These are phyloP conservation scores for Lichenostomus cassidix DNA, from an alignment of 2,113 vertebrate species.

Conservation along the genomic window DNA sequence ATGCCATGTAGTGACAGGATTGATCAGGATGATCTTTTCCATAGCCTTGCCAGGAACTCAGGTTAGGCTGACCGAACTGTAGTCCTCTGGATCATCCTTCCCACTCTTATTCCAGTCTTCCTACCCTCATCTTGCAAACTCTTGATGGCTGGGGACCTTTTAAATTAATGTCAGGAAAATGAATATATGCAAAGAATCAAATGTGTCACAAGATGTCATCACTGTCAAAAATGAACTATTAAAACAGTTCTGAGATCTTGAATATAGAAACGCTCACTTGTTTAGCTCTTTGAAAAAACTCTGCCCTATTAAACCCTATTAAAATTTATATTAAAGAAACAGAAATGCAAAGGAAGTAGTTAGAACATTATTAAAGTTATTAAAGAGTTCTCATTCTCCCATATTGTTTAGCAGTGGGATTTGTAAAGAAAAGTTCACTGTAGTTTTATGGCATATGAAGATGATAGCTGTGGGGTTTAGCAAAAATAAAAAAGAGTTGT, in stretches of 20 bases:
- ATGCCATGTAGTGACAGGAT: background rate
- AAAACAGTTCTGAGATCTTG: background rate
- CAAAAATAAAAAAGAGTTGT: too few relatives aligned
- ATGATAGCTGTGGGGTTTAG: background rate
- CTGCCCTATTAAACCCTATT: background rate
- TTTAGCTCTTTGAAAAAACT: background rate
- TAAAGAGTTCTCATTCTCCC: background rate
- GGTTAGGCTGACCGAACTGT: background rate
- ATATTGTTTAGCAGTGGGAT: background rate
- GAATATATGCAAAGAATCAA: background rate
- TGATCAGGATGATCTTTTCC: background rate
- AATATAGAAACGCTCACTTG: background rate
- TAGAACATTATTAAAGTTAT: background rate
- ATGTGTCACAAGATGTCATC: background rate
- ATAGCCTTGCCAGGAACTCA: background rate
- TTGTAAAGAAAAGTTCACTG: background rate
- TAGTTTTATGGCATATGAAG: background rate
- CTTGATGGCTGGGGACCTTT: background rate
- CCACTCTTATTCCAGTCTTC: background rate
- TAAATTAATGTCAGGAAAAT: background rate
- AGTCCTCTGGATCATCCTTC: background rate
- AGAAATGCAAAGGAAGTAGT: background rate
- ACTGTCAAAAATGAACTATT: background rate
- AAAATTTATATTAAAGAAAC: background rate
- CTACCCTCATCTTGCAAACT: background rate